Conservation (phyloP, 1,140 invertebrate genomes). For the Diabrotica undecimpunctata region DNA sequence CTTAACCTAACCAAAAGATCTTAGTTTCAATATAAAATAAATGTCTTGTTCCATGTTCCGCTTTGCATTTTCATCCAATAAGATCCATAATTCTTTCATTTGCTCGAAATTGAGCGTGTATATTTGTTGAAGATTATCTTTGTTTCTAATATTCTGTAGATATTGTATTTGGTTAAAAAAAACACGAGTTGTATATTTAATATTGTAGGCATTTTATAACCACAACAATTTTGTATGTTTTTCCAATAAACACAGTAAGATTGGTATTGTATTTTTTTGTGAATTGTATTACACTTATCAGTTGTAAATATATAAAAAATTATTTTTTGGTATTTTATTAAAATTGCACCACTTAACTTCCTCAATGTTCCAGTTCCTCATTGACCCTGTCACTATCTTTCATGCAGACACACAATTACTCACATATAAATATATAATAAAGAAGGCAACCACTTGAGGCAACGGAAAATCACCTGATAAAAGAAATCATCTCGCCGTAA, state of each 20-base stretch:
- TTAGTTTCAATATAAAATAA: too few relatives aligned
- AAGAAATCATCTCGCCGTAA: too few relatives aligned
- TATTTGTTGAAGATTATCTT: not conserved
- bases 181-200: conserved; percentile 5
- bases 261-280: conserved; percentile 15
- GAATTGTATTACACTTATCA: conserved; percentile 12
- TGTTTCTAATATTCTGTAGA: not conserved
- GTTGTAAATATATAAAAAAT: conserved; percentile 7
- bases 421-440: not conserved
- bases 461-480: too few relatives aligned
- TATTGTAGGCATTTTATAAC: conserved; percentile 11
- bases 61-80: too few relatives aligned
- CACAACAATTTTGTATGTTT: conserved; percentile 17
- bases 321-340: not conserved
- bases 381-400: not conserved
- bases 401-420: not conserved
- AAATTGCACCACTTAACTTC: not conserved
- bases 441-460: not conserved
- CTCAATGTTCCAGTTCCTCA: not conserved
- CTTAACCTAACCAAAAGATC: too few relatives aligned
- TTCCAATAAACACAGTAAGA: conserved; percentile 14
- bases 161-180: conserved; percentile 13
- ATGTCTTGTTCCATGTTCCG: too few relatives aligned
- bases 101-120: too few relatives aligned
- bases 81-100: too few relatives aligned